A percentile compares a stretch with the other conserved stretches of the same genome.
These are phyloP conservation scores for Neocloeon triangulifer DNA, from an alignment of 1,140 invertebrate genomes.

Conservation along the genomic window DNA sequence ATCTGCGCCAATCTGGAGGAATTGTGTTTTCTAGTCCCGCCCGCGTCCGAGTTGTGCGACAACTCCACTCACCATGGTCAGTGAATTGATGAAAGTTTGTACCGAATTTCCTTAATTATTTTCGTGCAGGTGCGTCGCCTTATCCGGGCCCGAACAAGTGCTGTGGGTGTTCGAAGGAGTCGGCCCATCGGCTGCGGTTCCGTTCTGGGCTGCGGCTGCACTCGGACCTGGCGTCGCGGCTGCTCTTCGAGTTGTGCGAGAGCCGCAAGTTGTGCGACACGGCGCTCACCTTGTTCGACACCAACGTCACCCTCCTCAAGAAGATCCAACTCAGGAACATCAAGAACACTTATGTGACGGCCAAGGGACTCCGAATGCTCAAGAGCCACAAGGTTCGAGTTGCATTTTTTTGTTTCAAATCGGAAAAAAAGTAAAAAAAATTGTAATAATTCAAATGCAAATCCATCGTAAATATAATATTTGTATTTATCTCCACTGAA, in stretches of 20 bases:
- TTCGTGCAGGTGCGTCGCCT: no score
- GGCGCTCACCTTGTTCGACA: conserved; percentile 38
- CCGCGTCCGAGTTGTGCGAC: no score
- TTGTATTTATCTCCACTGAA: neutral
- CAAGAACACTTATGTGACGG: conserved; percentile 21
- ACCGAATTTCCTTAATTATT: no score
- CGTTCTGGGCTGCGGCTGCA: conserved; percentile 39
- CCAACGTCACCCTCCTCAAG: conserved; percentile 35
- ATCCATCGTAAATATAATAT: neutral
- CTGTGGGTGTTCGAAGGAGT: no score
- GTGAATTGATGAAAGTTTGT: no score
- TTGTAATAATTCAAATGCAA: no score
- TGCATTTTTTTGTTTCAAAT: conserved; percentile 1
- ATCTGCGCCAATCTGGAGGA: conserved; percentile 41
- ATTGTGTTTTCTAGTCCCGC: conserved; percentile 22
- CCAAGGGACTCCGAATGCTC: conserved; percentile 36
- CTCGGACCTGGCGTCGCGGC: conserved; percentile 37
- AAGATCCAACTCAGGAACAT: conserved; percentile 20
- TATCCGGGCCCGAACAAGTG: no score
- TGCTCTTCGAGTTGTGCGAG: conserved; percentile 35
- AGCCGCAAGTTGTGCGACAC: conserved; percentile 38
- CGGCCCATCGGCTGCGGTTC: conserved; percentile 26
- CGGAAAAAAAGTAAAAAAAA: no score
- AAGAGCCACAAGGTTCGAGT: conserved; percentile 33
- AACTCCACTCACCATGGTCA: no score